Evolutionary conservation across 2,888 invertebrate genomes (phyloP), one percentile per base, ranked within the genome.

Genomic region (Dynastes maya): DNA sequence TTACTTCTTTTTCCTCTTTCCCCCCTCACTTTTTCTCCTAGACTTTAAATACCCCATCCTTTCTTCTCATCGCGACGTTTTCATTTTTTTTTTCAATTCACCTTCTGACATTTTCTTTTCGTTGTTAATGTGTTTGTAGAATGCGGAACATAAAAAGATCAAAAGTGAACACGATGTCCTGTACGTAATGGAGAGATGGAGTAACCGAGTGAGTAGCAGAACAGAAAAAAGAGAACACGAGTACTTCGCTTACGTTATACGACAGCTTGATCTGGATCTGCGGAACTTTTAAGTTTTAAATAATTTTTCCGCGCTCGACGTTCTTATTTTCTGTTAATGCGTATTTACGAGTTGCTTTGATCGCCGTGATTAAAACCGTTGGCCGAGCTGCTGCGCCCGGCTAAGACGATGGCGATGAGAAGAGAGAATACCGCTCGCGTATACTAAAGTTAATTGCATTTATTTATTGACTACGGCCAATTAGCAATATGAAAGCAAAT

Each of bases 401-500:
- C 45, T 40, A 37, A n/a, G 40, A 61, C 45, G 32, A 37, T 37
- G 5, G n/a, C 58, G 61, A 61, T 72, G 72, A 45, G 37, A 45
- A 72, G 72, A 37, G 72, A 61, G 58, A 72, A 72, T 58, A 72
- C 72, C 45, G 72, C 11, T 4, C 53, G 55, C 55, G 61, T 72
- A 58, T 45, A 72, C 27, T 61, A 58, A 72, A 58, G 67, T 67
- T 76, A 76, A 76, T 76, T 76, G 76, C 67, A 67, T 68, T 76
- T 76, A 67, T 76, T 76, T 76, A 76, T 76, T 76, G 67, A 53
- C 55, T 45, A 22, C 55, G 67, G 53, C 67, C 76, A 76, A 61
- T 76, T 76, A 76, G 63, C 76, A 53, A 76, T 37, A 67, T 65
- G 67, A 67, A 76, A 76, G 76, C 65, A 68, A 76, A 67, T 76